These are phyloP conservation scores for Pseudobourletiella spinata DNA, from an alignment of 1,140 invertebrate species.

Conservation along the genomic window DNA sequence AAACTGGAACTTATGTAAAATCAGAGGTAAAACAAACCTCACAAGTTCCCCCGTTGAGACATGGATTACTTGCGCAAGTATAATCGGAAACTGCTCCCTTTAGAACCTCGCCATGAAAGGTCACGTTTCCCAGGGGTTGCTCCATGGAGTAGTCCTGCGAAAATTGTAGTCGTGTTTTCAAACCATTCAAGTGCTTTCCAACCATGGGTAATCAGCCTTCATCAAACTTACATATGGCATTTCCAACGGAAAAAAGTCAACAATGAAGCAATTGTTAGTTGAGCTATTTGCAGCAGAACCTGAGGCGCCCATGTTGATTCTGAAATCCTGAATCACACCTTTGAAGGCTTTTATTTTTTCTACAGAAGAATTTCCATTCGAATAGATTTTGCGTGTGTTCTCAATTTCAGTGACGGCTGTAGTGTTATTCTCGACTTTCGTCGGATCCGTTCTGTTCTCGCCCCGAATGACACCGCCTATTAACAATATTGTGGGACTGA, in stretches of 20 bases:
- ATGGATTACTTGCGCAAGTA: conserved; percentile 68
- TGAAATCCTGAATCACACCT: conserved; percentile 88
- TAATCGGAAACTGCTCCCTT: conserved; percentile 78
- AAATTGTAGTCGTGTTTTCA: no score
- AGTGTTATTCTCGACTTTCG: background rate
- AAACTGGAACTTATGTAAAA: no score
- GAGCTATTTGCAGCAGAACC: conserved; percentile 6
- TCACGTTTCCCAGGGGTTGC: conserved; percentile 54
- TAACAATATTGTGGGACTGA: conserved; percentile 72
- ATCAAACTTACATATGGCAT: conserved; percentile 32
- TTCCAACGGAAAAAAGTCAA: conserved; percentile 77
- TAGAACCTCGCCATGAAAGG: conserved; percentile 56
- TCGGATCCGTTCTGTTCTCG: conserved; percentile 32
- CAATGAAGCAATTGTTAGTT: conserved; percentile 43
- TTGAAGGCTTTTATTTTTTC: conserved; percentile 54
- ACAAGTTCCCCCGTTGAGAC: conserved; percentile 71
- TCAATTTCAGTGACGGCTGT: no score
- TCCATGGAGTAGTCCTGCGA: conserved; percentile 20
- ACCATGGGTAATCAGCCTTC: no score
- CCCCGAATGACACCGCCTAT: conserved; percentile 59
- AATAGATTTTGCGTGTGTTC: no score
- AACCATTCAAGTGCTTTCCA: no score
- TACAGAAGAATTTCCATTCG: no score
- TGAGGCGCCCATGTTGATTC: conserved; percentile 45
- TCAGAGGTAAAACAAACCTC: no score